phyloP scores from a whole-genome alignment of 35 echinoderm and acorn worm genomes.

The Hemicentrotus pulcherrimus region DNA sequence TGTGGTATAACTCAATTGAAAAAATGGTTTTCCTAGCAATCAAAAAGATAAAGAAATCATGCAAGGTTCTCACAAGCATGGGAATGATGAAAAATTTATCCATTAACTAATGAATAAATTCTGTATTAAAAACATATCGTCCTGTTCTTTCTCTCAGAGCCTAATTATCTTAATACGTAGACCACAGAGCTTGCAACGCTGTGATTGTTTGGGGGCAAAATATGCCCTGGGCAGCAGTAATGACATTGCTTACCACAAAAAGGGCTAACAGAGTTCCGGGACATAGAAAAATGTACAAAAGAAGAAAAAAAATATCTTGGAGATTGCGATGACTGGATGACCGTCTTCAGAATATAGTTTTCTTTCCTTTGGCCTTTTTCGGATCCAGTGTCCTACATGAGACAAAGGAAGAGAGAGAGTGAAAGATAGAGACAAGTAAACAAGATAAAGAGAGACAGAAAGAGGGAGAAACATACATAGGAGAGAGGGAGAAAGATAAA shows the following conservation, averaged over 20 bases:
- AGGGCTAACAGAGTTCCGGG: not conserved
- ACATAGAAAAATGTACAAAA: not conserved
- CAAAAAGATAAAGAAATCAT: too few species aligned
- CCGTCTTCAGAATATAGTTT: constrained; percentile 65
- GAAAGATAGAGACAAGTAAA: too few species aligned
- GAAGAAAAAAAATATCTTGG: not conserved
- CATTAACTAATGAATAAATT: too few species aligned
- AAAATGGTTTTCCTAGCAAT: too few species aligned
- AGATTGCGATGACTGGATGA: not conserved
- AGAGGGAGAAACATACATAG: too few species aligned
- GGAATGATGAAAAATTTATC: too few species aligned
- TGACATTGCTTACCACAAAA: too few species aligned
- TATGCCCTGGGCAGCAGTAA: too few species aligned
- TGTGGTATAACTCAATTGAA: too few species aligned
- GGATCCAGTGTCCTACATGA: constrained; percentile 54
- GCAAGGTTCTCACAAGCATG: too few species aligned
- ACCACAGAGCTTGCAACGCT: not conserved
- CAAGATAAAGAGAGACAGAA: not conserved
- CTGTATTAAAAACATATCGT: too few species aligned
- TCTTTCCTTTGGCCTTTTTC: constrained; percentile 66
- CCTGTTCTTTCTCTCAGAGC: not conserved
- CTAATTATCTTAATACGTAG: not conserved
- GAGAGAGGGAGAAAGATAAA: too few species aligned
- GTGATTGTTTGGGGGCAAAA: not conserved
- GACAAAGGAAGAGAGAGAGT: not conserved